A percentile compares a stretch with the other conserved stretches of the same genome.
phyloP scores from a whole-genome alignment of 2,888 invertebrate genomes.

The Pandemis corylana region DNA sequence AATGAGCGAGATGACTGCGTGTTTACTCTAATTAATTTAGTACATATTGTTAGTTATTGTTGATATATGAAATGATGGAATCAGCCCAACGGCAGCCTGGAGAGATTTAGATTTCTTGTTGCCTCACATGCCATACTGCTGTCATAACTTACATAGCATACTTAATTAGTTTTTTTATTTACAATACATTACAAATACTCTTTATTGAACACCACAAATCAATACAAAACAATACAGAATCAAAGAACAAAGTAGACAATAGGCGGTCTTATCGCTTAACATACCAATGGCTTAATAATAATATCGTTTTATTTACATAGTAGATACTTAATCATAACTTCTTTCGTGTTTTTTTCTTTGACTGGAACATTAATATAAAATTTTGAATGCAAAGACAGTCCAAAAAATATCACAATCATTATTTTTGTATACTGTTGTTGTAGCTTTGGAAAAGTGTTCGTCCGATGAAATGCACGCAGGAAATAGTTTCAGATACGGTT shows the following conservation, averaged over 20 bases:
- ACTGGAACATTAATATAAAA: no score
- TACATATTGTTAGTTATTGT: conserved; percentile 39
- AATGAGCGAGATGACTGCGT: conserved; percentile 53
- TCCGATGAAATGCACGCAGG: background rate
- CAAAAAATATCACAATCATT: background rate
- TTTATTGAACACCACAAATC: no score
- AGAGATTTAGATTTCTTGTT: background rate
- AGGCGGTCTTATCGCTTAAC: no score
- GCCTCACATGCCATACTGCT: background rate
- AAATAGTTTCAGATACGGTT: background rate
- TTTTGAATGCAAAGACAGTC: no score
- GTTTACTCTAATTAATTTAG: conserved; percentile 57
- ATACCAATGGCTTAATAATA: no score
- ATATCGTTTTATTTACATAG: no score
- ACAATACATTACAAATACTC: no score
- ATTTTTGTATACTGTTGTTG: background rate
- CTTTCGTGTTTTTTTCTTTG: no score
- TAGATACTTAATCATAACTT: no score
- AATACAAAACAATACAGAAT: no score
- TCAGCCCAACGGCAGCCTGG: background rate
- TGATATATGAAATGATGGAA: background rate
- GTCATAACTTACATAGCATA: background rate
- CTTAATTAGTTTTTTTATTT: no score
- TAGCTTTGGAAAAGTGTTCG: background rate
- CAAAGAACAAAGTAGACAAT: no score